Evolutionary conservation across 2,888 invertebrate species (phyloP), one percentile per base, ranked within the genome.

Genomic region (Cataglyphis livida): DNA sequence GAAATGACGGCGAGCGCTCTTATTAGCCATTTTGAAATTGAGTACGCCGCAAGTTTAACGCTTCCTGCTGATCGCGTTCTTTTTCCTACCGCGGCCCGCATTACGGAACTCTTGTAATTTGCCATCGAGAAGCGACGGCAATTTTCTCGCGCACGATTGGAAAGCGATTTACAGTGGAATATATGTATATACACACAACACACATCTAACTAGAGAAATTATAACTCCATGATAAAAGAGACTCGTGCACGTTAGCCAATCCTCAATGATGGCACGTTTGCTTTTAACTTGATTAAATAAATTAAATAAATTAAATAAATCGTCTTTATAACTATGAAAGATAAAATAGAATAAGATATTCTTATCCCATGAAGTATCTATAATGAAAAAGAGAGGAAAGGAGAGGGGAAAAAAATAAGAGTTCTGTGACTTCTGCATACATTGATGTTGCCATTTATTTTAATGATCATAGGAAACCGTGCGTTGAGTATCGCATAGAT

Each of bases 11-110:
- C 83, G 82, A 79, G 84, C 64, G 83, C 75, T 57, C 61, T 84
- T 87, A 90, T 89, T 88, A 88, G 89, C 85, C 85, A 85, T 87
- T 86, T 87, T 86, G 87, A 91, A 91, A 92, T 92, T 90, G 91
- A 89, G 87, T 87, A 85, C 83, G 83, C 87, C 87, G 75, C 82
- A 84, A 84, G 81, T 86, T 88, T 85, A 87, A 89, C 87, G 81
- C 78, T 78, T 68, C 71, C 78, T 48, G 44, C 44, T 21, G 64
- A 79, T 48, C 48, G 61, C 54, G n/a, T 68, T 68, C 73, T 87
- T 79, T 90, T 84, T 83, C 83, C 85, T 79, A 28, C 21, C 74
- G 57, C 32, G 57, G n/a, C 7, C 57, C 18, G 64, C 68, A 81
- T 87, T 79, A 82, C 75, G 83, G 70, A 84, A 83, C 86, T 83